Evolutionary conservation across 2,797 vertebrate genomes (phyloP), one percentile per base, ranked within the genome.

Genomic region (Cygnus olor): DNA sequence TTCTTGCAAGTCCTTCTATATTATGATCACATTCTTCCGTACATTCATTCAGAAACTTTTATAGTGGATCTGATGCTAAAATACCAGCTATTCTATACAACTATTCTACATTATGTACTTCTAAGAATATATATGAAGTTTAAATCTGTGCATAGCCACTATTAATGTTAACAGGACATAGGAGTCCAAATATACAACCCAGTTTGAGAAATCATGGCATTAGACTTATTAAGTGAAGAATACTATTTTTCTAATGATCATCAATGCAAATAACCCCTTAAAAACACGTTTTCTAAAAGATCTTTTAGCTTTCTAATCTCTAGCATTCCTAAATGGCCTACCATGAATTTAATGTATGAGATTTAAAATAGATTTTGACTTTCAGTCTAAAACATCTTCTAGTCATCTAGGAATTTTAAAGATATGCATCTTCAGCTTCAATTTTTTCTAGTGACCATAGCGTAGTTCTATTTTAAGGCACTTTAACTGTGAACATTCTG

Each of bases 1-100:
- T 90, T 91, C 81, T 88, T 76, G 42, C 60, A 94, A 68, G 86
- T 91, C 60, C 20, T 73, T 74, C 34, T 36, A n/a, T 90, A 94
- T 69, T 65, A 93, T 22, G 20, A 47, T 53, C 65, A n/a, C 11
- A 79, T 89, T 87, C 90, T 95, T 51, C 79, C 40, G 5, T 61
- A 34, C 9, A 27, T 3, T 51, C 15, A 61, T 74, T 60, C 24
- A 36, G 49, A 87, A 80, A 44, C 30, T 32, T 65, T 89, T 68
- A 30, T 6, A 66, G 12, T 14, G 53, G 6, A 53, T 12, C n/a
- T 65, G 25, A 47, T 47, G 11, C 22, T n/a, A 63, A 89, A 80
- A 61, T 30, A 53, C 9, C 30, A 53, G 10, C 15, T 88, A 27
- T 38, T 85, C 57, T 57, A 27, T 47, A 65, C 72, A 56, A 79